phyloP scores from a whole-genome alignment of 2,113 vertebrate genomes.

The Pelodiscus sinensis region DNA sequence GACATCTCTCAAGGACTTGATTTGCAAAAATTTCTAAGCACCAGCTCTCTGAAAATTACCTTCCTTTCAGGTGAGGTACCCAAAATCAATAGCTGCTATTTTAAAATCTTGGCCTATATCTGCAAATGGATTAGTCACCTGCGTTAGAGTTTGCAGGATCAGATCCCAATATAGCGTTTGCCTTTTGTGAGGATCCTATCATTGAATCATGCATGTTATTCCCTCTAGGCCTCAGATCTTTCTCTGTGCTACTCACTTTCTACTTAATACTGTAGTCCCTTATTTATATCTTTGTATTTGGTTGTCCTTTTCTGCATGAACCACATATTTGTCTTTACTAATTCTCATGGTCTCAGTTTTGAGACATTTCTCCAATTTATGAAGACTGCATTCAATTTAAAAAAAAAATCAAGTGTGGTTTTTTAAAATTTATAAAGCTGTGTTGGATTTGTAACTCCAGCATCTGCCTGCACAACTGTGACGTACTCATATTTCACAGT shows the following conservation, averaged over 20 bases:
- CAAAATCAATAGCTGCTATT: background rate
- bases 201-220: rapidly evolving
- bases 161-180: background rate
- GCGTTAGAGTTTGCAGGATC: background rate
- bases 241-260: background rate
- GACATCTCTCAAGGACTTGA: background rate
- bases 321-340: background rate
- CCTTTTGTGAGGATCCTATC: background rate
- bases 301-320: background rate
- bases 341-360: background rate
- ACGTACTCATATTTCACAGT: background rate
- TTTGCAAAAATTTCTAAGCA: slow-evolving; percentile 21
- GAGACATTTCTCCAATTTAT: background rate
- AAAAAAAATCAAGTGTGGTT: background rate
- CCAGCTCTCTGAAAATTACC: background rate
- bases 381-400: background rate
- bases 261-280: background rate
- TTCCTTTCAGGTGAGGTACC: background rate
- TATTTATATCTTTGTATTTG: background rate
- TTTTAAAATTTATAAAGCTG: background rate
- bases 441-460: background rate
- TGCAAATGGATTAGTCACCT: background rate
- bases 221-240: background rate
- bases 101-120: background rate
- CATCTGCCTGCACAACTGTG: background rate